phyloP scores from a whole-genome alignment of 2,113 vertebrate genomes.

The Lepus americanus region DNA sequence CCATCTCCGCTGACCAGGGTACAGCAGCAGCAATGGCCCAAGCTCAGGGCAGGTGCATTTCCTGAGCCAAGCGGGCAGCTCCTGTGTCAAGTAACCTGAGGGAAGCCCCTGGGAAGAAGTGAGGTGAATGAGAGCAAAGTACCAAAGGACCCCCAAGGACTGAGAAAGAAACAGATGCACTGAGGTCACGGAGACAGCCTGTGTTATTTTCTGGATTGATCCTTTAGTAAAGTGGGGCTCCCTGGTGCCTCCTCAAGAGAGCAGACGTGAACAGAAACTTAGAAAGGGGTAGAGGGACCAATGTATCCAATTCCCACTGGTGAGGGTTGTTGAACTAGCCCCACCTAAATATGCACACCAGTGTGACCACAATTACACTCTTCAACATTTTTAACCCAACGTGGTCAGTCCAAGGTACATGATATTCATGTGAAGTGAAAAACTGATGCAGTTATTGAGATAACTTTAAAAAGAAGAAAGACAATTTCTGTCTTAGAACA shows the following conservation, averaged over 20 bases:
- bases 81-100: not conserved
- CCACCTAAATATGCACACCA: not conserved
- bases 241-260: not conserved
- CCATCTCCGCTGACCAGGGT: not conserved
- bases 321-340: not conserved
- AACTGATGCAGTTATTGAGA: not conserved
- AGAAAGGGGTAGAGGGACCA: not conserved
- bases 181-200: no score
- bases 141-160: not conserved
- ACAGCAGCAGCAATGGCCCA: not conserved
- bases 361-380: not conserved
- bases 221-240: not conserved
- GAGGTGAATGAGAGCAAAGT: not conserved
- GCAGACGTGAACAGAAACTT: not conserved
- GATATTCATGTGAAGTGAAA: not conserved
- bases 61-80: not conserved
- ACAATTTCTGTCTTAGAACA: not conserved
- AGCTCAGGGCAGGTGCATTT: accelerated
- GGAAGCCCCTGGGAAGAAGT: not conserved
- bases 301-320: not conserved
- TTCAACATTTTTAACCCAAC: not conserved
- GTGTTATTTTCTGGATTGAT: not conserved
- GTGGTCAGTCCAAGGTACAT: not conserved
- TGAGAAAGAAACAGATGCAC: not conserved
- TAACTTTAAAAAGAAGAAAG: slow-evolving; percentile 24